phyloP scores from a whole-genome alignment of 2,113 vertebrate genomes.

The Pseudorhombus dupliciocellatus region DNA sequence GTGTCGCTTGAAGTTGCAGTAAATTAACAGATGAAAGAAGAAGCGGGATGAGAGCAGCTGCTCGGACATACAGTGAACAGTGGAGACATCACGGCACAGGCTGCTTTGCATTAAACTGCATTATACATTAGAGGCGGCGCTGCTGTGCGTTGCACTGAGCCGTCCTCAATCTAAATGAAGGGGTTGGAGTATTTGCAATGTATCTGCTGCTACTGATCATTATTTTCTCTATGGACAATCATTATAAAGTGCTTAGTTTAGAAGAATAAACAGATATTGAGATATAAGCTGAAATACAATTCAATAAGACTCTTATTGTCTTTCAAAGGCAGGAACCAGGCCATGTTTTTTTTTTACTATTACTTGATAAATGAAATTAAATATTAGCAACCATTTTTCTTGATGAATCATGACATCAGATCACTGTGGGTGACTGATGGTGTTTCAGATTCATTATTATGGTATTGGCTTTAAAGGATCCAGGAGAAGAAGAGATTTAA shows the following conservation, averaged over 20 bases:
- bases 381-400: too few species aligned
- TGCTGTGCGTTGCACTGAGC: background rate
- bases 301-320: background rate
- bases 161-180: background rate
- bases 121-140: background rate
- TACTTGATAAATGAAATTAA: too few species aligned
- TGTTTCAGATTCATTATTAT: background rate
- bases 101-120: background rate
- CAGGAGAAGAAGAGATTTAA: background rate
- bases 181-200: background rate
- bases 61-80: background rate
- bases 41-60: conserved; percentile 28
- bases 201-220: background rate
- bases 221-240: background rate
- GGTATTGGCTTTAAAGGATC: background rate
- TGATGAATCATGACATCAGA: too few species aligned
- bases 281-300: background rate
- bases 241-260: too few species aligned
- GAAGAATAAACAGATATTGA: background rate
- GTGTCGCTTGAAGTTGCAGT: conserved; percentile 23
- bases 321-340: background rate
- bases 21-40: conserved; percentile 28
- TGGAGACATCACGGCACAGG: background rate
- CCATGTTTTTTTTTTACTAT: too few species aligned
- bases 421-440: background rate